phyloP scores from a whole-genome alignment of 2,797 vertebrate genomes.

The Rhabdomys pumilio region DNA sequence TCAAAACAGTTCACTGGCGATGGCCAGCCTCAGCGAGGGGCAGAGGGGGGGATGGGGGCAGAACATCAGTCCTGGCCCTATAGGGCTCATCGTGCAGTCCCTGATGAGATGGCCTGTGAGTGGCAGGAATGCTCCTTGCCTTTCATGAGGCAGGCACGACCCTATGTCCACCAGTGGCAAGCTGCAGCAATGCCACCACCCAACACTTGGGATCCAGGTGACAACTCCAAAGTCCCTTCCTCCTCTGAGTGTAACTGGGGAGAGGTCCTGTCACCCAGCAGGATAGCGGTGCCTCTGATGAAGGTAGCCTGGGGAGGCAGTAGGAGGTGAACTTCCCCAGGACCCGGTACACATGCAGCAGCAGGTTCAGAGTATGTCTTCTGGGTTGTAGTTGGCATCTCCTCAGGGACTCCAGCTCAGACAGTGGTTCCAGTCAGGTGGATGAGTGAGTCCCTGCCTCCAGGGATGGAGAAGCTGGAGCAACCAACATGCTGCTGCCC shows the following conservation, averaged over 20 bases:
- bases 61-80: constrained; percentile 85
- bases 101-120: constrained; percentile 83
- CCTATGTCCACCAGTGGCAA: constrained; percentile 83
- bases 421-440: constrained; percentile 81
- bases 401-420: constrained; percentile 82
- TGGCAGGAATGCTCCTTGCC: constrained; percentile 79
- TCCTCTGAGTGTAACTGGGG: constrained; percentile 84
- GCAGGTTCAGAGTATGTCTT: constrained; percentile 80
- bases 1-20: constrained; percentile 83
- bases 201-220: constrained; percentile 81
- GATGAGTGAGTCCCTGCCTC: constrained; percentile 82
- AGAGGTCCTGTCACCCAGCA: constrained; percentile 80
- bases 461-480: constrained; percentile 83
- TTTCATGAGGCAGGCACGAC: constrained; percentile 75
- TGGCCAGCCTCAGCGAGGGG: constrained; percentile 85
- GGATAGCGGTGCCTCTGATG: constrained; percentile 80
- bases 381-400: constrained; percentile 78
- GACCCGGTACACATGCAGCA: constrained; percentile 77
- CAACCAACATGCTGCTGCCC: constrained; percentile 81
- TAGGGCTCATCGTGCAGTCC: constrained; percentile 85
- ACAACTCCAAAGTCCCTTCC: constrained; percentile 82
- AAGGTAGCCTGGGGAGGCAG: constrained; percentile 76
- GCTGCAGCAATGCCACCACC: constrained; percentile 80
- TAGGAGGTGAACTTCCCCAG: constrained; percentile 75
- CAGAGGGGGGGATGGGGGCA: constrained; percentile 84